phyloP scores from a whole-genome alignment of 2,797 vertebrate species.

The Cuculus canorus region DNA sequence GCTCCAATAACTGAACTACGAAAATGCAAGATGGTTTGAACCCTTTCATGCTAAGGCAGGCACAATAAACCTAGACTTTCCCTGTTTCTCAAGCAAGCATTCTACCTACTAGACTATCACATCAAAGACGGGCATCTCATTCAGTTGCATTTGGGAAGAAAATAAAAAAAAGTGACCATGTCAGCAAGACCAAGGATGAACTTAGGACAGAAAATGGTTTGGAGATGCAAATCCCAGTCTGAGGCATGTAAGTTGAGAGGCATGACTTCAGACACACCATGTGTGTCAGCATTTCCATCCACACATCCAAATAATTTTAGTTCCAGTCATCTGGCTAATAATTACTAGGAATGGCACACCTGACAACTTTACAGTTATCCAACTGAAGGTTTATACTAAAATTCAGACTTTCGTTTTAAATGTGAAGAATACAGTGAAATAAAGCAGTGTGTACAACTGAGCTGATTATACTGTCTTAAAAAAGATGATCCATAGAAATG shows the following conservation, averaged over 20 bases:
- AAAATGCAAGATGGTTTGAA: background rate
- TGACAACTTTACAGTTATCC: background rate
- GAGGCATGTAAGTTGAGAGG: background rate
- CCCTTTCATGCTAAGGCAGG: background rate
- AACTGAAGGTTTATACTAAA: background rate
- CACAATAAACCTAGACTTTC: background rate
- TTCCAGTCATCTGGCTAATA: background rate
- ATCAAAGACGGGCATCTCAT: background rate
- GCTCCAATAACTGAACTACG: background rate
- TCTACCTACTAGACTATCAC: background rate
- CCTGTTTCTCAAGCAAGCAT: background rate
- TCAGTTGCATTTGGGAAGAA: background rate
- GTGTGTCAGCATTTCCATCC: background rate
- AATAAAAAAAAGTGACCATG: background rate
- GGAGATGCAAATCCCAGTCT: background rate
- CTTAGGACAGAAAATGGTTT: background rate
- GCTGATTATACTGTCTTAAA: background rate
- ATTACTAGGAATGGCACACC: background rate
- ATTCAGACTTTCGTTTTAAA: background rate
- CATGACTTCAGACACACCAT: background rate
- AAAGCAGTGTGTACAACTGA: background rate
- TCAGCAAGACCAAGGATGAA: background rate
- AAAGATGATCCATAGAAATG: background rate
- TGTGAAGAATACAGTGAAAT: background rate
- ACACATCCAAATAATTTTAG: background rate